Evolutionary conservation across 2,113 vertebrate genomes (phyloP).

Genomic region (Triplophysa tibetana): DNA sequence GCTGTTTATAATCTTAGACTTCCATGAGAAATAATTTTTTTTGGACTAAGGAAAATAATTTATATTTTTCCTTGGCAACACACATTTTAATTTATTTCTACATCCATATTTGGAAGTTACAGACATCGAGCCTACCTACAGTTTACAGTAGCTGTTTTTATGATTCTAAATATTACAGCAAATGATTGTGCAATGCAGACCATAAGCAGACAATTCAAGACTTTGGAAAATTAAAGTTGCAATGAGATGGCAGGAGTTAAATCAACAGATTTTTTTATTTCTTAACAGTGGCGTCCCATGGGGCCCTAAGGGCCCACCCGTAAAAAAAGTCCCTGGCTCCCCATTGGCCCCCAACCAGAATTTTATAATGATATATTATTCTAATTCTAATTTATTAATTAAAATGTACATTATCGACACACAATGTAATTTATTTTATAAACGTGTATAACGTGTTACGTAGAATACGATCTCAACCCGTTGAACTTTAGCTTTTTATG

Average conservation of each 20-base stretch:
- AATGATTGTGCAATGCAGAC: conserved; percentile 5
- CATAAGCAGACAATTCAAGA: conserved; percentile 20
- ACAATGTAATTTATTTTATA: too few relatives aligned
- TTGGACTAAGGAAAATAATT: conserved; percentile 7
- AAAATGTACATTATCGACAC: too few relatives aligned
- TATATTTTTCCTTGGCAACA: conserved; percentile 10
- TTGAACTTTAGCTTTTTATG: too few relatives aligned
- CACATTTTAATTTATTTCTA: conserved; percentile 11
- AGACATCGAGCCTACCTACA: not conserved
- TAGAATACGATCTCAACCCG: too few relatives aligned
- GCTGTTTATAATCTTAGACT: not conserved
- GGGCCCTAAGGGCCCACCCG: too few relatives aligned
- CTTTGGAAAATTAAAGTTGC: conserved; percentile 24
- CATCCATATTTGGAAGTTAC: not conserved
- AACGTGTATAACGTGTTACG: too few relatives aligned
- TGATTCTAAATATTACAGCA: conserved; percentile 5
- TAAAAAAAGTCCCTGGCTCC: too few relatives aligned
- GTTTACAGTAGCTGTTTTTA: conserved; percentile 7
- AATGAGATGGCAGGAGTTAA: conserved; percentile 26
- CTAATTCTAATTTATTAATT: too few relatives aligned
- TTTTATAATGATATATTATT: too few relatives aligned
- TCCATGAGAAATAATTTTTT: conserved; percentile 21
- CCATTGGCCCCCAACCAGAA: too few relatives aligned
- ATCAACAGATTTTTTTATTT: conserved; percentile 26
- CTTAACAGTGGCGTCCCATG: not conserved